Evolutionary conservation across 2,888 invertebrate genomes (phyloP).

Genomic region (Polietes domitor): DNA sequence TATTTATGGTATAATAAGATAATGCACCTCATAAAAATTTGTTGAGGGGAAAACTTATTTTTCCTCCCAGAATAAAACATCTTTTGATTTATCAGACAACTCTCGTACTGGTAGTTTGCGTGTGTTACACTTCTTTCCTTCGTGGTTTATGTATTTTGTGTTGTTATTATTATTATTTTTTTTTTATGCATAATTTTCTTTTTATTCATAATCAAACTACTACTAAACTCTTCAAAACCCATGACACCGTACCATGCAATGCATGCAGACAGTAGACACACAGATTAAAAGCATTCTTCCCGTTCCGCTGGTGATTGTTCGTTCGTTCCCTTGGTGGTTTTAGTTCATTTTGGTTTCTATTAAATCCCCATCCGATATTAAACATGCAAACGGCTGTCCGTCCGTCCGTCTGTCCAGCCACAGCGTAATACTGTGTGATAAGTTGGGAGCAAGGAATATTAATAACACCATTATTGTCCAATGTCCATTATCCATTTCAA

Average conservation of each 20-base stretch:
- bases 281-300: constrained; percentile 2
- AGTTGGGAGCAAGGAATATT: constrained; percentile 26
- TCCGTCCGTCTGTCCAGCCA: background rate
- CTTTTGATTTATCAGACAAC: no score
- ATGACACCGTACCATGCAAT: background rate
- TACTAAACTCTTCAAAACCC: constrained; percentile 22
- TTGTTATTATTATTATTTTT: no score
- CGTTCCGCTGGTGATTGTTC: background rate
- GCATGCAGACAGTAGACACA: background rate
- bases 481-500: constrained; percentile 32
- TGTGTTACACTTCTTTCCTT: constrained; percentile 22
- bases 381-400: background rate
- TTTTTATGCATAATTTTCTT: constrained; percentile 15
- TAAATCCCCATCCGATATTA: constrained; percentile 7
- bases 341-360: background rate
- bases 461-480: constrained; percentile 29
- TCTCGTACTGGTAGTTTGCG: constrained; percentile 13
- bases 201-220: constrained; percentile 4
- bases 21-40: no score
- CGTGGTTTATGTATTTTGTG: background rate
- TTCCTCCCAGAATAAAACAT: no score
- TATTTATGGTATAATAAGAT: no score
- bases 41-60: no score
- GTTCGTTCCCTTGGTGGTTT: background rate
- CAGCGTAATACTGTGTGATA: constrained; percentile 3